These are phyloP conservation scores for Agelastica alni DNA, from an alignment of 2,888 invertebrate species.

Conservation along the genomic window DNA sequence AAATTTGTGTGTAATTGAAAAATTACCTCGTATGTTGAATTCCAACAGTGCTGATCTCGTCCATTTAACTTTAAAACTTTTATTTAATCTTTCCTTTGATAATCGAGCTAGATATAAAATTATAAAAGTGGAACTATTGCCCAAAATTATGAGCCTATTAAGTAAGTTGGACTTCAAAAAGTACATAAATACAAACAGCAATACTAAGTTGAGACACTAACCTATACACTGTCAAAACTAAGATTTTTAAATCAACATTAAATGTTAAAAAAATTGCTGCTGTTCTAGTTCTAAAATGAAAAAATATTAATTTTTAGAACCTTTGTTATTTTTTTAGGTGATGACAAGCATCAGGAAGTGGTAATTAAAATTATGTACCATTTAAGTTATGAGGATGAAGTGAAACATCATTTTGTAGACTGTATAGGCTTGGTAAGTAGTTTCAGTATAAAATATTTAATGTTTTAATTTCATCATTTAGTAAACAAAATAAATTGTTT, in stretches of 20 bases:
- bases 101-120: slow-evolving; percentile 83
- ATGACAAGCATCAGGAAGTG: slow-evolving; percentile 76
- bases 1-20: slow-evolving; percentile 78
- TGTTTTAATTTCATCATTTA: too few relatives aligned
- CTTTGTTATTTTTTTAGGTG: slow-evolving; percentile 61
- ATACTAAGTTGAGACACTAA: too few relatives aligned
- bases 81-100: slow-evolving; percentile 97
- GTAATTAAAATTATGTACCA: slow-evolving; percentile 88
- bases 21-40: slow-evolving; percentile 78
- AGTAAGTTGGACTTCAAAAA: too few relatives aligned
- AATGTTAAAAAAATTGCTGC: too few relatives aligned
- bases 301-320: background rate
- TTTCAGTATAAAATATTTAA: too few relatives aligned
- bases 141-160: slow-evolving; percentile 86
- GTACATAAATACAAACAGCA: too few relatives aligned
- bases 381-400: slow-evolving; percentile 92
- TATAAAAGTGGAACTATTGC: slow-evolving; percentile 85
- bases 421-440: slow-evolving; percentile 79
- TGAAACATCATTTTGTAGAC: slow-evolving; percentile 92
- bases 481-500: too few relatives aligned
- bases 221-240: too few relatives aligned
- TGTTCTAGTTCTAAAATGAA: too few relatives aligned
- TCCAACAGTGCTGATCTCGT: slow-evolving; percentile 67
- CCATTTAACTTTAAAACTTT: slow-evolving; percentile 81
- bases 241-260: too few relatives aligned